Base-by-base conservation (phyloP, 64 coral and sea anemone genomes). In the Montipora foliosa region DNA sequence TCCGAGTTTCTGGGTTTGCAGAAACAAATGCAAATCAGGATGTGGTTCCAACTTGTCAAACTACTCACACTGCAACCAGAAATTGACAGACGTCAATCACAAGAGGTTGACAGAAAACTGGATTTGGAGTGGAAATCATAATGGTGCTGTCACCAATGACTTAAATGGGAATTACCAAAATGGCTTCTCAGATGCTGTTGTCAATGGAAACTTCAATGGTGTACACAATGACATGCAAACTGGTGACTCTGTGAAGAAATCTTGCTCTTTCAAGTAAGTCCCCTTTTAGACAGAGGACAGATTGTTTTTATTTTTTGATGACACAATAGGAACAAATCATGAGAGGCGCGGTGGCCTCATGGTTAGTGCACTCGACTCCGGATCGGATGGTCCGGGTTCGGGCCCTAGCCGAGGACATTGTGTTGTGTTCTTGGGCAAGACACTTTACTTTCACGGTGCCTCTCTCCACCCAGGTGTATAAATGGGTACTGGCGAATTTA, bases 61-160 rank as follows among this genome's bases (percentile, higher is more conserved):
- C 62, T 89, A 94, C 79, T 94, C 93, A 15, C 87, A 94, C 48
- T 94, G 93, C 81, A 79, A 88, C 57, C 69, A 29, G 47, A 17
- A 19, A 55, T 21, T 47, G 80, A 83, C 49, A 29, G 87, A 89
- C 57, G 55, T 82, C 49, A 90, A 90, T 84, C 67, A 78, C 21
- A 88, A 83, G 48, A 48, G 51, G 48, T 1, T 66, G 25, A 29
- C 5, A 19, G 51, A 22, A n/a, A 78, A 74, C 6, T 16, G 22
- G 45, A 79, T 45, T 29, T 5, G 50, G 77, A 91, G 69, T 53
- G 89, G 89, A 9, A 16, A 25, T 61, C 24, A 47, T 7, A 79
- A 90, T 81, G 87, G 87, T 8, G 24, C 1, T 3, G 25, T 9
- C 21, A 60, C 58, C 9, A 25, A 37, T 6, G 60, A 47, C 49